These are phyloP conservation scores for Hippocampus barbouri DNA, from an alignment of 2,113 vertebrate genomes.

Conservation along the genomic window DNA sequence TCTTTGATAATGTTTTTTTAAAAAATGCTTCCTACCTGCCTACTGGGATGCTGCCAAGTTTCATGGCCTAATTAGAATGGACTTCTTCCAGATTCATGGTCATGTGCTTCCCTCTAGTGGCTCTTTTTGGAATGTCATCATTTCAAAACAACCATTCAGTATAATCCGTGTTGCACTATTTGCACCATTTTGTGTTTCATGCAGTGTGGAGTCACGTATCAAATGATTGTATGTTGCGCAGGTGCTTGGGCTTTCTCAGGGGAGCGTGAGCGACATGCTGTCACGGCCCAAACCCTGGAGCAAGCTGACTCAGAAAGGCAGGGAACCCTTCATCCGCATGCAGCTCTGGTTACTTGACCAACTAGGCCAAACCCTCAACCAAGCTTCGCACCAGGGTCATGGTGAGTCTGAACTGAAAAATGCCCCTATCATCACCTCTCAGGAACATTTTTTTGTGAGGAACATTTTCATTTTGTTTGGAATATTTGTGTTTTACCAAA, in stretches of 20 bases:
- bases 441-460: too few relatives aligned
- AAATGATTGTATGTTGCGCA: conserved; percentile 27
- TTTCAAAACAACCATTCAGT: neutral
- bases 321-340: conserved; percentile 98
- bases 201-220: neutral
- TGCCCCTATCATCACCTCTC: too few relatives aligned
- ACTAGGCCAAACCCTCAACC: conserved; percentile 82
- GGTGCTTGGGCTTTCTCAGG: conserved; percentile 96
- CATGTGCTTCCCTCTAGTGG: conserved; percentile 65
- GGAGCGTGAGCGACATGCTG: conserved; percentile 98
- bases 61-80: neutral
- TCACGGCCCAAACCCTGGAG: conserved; percentile 97
- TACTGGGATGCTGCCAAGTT: neutral
- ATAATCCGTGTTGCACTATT: neutral
- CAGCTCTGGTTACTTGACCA: conserved; percentile 96
- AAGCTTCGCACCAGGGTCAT: conserved; percentile 73
- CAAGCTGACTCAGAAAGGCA: conserved; percentile 96
- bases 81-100: conserved; percentile 9
- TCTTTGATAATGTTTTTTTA: neutral
- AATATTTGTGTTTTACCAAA: too few relatives aligned
- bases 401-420: conserved; percentile 68
- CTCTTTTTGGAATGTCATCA: conserved; percentile 8
- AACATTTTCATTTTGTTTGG: too few relatives aligned
- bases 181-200: neutral
- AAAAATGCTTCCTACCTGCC: neutral